These are phyloP conservation scores for Eriocheir sinensis DNA, from an alignment of 1,140 invertebrate species.

Conservation along the genomic window DNA sequence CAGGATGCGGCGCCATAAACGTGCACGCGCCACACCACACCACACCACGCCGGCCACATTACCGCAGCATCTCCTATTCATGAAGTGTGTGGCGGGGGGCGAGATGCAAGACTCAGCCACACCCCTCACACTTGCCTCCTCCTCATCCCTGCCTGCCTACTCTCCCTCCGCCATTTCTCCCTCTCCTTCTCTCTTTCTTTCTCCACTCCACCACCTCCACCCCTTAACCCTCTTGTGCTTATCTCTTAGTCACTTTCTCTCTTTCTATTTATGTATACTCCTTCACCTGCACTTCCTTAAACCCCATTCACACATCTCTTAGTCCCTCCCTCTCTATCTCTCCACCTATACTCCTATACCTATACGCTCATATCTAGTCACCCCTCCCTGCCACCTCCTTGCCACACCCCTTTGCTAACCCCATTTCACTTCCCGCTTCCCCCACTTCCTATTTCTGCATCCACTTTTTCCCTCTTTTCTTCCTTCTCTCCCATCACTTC, in stretches of 20 bases:
- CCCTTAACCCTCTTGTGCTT: not conserved
- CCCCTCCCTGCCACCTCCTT: no score
- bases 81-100: not conserved
- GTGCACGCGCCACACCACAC: not conserved
- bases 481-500: no score
- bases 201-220: not conserved
- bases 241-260: no score
- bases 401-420: no score
- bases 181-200: not conserved
- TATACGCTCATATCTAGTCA: no score
- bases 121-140: not conserved
- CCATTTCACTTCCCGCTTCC: no score
- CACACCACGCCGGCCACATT: not conserved
- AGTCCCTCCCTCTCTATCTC: not conserved
- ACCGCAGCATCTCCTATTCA: not conserved
- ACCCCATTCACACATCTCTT: not conserved
- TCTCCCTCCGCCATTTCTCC: constrained; percentile 11
- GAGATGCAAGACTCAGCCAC: not conserved
- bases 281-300: not conserved
- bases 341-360: no score
- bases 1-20: not conserved
- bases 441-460: no score
- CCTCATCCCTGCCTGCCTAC: constrained; percentile 36
- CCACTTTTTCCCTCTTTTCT: no score
- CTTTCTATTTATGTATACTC: no score